These are phyloP conservation scores for Gymnothorax reevesii DNA, from an alignment of 2,797 vertebrate species.

Conservation along the genomic window DNA sequence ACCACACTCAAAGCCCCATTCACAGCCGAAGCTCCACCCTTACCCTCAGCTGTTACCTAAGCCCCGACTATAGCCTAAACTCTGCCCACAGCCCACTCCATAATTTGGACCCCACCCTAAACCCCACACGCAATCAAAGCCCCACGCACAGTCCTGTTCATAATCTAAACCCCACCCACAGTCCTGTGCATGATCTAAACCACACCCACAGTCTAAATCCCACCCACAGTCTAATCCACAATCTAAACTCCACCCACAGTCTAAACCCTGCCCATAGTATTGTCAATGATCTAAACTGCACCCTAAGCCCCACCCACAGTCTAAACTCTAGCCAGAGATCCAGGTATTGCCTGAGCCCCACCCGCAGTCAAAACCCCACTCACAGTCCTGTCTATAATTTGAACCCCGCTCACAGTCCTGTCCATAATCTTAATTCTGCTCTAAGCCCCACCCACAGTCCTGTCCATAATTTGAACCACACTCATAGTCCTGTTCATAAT, in stretches of 20 bases:
- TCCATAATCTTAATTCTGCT: too few species aligned
- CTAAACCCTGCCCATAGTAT: not conserved
- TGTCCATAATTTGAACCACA: not conserved
- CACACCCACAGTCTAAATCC: not conserved
- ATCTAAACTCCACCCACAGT: not conserved
- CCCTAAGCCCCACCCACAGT: not conserved
- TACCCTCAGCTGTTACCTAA: not conserved
- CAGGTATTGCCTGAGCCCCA: not conserved
- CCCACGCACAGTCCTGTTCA: not conserved
- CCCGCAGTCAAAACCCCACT: not conserved
- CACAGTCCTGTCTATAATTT: too few species aligned
- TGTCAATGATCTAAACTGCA: not conserved
- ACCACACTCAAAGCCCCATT: too few species aligned
- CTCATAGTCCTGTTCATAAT: too few species aligned
- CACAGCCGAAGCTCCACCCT: not conserved
- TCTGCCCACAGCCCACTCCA: not conserved
- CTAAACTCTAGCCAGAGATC: too few species aligned
- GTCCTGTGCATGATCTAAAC: not conserved
- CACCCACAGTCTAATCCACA: not conserved
- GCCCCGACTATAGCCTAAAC: not conserved
- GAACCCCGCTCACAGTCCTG: too few species aligned
- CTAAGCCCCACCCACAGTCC: not conserved
- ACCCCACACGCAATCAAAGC: not conserved
- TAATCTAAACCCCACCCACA: not conserved
- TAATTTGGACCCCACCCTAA: not conserved